These are phyloP conservation scores for Diaprepes abbreviatus DNA, from an alignment of 2,888 invertebrate species.

Conservation along the genomic window DNA sequence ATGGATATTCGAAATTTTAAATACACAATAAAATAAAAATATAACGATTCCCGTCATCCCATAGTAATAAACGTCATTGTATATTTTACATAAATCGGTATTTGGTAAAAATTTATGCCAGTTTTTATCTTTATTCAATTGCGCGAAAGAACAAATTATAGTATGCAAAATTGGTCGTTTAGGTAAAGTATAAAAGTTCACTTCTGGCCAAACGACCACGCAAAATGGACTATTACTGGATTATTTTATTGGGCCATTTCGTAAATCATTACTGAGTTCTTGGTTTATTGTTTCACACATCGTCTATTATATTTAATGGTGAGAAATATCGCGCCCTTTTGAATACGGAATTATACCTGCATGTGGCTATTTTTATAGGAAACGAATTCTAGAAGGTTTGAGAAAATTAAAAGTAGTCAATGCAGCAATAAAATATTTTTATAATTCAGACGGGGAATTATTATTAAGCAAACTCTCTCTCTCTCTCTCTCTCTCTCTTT, in stretches of 20 bases:
- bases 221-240: slow-evolving; percentile 43
- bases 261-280: slow-evolving; percentile 41
- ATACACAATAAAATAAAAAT: slow-evolving; percentile 10
- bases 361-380: no score
- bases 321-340: slow-evolving; percentile 17
- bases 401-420: no score
- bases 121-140: slow-evolving; percentile 43
- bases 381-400: no score
- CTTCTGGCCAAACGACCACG: slow-evolving; percentile 38
- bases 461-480: no score
- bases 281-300: slow-evolving; percentile 42
- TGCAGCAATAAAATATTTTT: no score
- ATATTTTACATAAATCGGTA: slow-evolving; percentile 7
- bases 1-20: slow-evolving; percentile 7
- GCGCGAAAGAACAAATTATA: slow-evolving; percentile 30
- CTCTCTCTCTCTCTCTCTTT: no score
- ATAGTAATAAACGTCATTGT: not conserved
- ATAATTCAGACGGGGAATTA: no score
- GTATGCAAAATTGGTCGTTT: slow-evolving; percentile 40
- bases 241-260: slow-evolving; percentile 42
- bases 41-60: slow-evolving; percentile 6
- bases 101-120: slow-evolving; percentile 18
- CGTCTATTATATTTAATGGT: slow-evolving; percentile 34
- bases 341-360: slow-evolving; percentile 17
- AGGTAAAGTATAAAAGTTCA: slow-evolving; percentile 40